Conservation (phyloP, 2,888 invertebrate genomes). For the Onthophagus sagittarius region DNA sequence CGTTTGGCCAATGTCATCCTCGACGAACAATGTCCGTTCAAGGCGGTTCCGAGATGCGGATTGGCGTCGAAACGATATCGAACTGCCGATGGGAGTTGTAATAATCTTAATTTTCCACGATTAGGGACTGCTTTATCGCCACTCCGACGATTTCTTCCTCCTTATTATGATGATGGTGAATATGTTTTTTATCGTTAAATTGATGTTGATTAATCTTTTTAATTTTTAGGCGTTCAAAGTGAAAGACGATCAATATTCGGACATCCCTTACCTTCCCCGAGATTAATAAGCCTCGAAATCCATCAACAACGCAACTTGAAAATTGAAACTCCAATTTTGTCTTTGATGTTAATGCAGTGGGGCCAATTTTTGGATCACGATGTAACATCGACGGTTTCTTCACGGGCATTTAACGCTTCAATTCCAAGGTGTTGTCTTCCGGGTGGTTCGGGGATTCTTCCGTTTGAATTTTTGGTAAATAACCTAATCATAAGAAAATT, state of each 20-base stretch:
- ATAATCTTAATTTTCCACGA: constrained; percentile 71
- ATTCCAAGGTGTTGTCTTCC: constrained; percentile 73
- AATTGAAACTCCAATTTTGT: constrained; percentile 64
- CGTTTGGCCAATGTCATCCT: constrained; percentile 36
- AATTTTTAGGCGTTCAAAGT: constrained; percentile 49
- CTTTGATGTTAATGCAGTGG: constrained; percentile 86
- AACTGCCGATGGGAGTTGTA: constrained; percentile 86
- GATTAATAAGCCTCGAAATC: constrained; percentile 67
- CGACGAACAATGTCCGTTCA: constrained; percentile 62
- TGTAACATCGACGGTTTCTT: constrained; percentile 73
- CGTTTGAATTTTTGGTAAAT: constrained; percentile 60
- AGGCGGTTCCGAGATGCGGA: constrained; percentile 65
- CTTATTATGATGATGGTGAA: constrained; percentile 76
- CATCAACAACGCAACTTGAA: constrained; percentile 63
- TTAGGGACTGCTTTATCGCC: constrained; percentile 82
- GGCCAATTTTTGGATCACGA: constrained; percentile 90
- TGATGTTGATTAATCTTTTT: neutral
- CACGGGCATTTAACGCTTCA: constrained; percentile 72
- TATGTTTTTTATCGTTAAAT: neutral
- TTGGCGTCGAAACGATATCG: constrained; percentile 71
- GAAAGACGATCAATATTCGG: constrained; percentile 59
- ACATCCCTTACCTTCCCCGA: constrained; percentile 65
- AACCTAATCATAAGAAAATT: too few relatives aligned
- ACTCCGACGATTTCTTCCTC: constrained; percentile 75
- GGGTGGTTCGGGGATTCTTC: constrained; percentile 58